These are phyloP conservation scores for Coelogynopora nodosa DNA, from an alignment of 2,888 invertebrate species.

Conservation along the genomic window DNA sequence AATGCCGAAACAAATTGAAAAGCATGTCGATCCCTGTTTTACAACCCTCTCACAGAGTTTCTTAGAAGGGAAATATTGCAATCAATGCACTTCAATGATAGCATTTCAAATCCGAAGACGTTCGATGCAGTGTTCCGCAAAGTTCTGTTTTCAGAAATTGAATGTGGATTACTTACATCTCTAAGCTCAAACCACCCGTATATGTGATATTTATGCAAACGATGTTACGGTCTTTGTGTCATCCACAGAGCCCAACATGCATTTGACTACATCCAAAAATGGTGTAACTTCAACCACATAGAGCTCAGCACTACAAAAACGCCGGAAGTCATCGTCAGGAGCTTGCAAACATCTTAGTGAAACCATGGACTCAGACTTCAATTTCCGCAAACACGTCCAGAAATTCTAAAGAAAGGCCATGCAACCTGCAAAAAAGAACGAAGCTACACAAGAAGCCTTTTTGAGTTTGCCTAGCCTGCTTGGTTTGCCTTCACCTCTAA, in stretches of 20 bases:
- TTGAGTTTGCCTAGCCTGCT: slow-evolving; percentile 4
- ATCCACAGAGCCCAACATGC: slow-evolving; percentile 11
- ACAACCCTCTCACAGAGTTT: slow-evolving; percentile 19
- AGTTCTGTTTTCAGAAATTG: not conserved
- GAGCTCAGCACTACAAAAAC: not conserved
- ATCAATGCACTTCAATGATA: slow-evolving; percentile 1
- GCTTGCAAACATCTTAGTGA: not conserved
- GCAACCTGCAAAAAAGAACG: no score
- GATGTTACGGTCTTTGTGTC: slow-evolving; percentile 16
- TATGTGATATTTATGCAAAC: slow-evolving; percentile 7
- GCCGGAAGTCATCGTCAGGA: slow-evolving; percentile 7
- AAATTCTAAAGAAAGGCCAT: not conserved
- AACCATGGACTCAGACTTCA: not conserved
- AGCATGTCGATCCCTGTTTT: not conserved
- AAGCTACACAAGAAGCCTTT: not conserved
- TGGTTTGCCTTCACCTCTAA: slow-evolving; percentile 3
- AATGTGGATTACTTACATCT: slow-evolving; percentile 16
- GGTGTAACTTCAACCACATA: slow-evolving; percentile 8
- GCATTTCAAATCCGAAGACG: not conserved
- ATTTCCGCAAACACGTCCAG: slow-evolving; percentile 8
- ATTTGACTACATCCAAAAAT: slow-evolving; percentile 16
- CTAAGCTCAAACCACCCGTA: slow-evolving; percentile 16
- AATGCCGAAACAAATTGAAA: slow-evolving; percentile 16
- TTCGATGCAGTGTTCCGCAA: not conserved
- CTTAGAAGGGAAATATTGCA: not conserved